Evolutionary conservation across 2,888 invertebrate species (phyloP).

Genomic region (Protonemura montana): DNA sequence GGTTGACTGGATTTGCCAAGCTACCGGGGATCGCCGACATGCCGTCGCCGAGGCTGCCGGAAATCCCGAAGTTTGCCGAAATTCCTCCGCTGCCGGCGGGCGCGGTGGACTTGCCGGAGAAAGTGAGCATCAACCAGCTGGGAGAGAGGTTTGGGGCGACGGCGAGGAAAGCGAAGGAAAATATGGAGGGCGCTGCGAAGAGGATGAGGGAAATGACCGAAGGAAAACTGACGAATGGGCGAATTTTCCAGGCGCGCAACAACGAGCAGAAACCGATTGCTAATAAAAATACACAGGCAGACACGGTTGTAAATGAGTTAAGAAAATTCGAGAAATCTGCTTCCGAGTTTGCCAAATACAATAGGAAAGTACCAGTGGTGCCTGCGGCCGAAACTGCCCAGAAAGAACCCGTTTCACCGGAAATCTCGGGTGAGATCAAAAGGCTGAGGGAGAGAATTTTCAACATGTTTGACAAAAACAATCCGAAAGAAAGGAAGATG

Average conservation of each 20-base stretch:
- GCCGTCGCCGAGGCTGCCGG: too few species aligned
- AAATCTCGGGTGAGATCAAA: not conserved
- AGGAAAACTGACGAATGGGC: not conserved
- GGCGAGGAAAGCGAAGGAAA: not conserved
- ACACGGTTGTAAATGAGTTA: not conserved
- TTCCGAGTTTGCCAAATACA: too few species aligned
- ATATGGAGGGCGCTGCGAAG: not conserved
- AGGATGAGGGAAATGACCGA: not conserved
- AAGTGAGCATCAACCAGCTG: not conserved
- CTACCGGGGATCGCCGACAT: too few species aligned
- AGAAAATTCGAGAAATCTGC: not conserved
- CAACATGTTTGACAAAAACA: not conserved
- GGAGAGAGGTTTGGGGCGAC: not conserved
- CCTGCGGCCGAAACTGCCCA: too few species aligned
- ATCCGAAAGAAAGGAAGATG: not conserved
- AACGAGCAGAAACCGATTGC: not conserved
- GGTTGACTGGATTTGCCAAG: not conserved
- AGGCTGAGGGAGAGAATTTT: not conserved
- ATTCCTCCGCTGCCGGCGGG: not conserved
- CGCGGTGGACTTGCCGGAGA: not conserved
- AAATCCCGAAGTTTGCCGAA: not conserved
- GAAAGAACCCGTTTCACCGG: not conserved
- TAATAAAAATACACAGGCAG: not conserved
- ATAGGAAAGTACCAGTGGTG: too few species aligned
- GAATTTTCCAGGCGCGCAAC: not conserved